Evolutionary conservation across 2,888 invertebrate species (phyloP).

Genomic region (Erebia palarica): DNA sequence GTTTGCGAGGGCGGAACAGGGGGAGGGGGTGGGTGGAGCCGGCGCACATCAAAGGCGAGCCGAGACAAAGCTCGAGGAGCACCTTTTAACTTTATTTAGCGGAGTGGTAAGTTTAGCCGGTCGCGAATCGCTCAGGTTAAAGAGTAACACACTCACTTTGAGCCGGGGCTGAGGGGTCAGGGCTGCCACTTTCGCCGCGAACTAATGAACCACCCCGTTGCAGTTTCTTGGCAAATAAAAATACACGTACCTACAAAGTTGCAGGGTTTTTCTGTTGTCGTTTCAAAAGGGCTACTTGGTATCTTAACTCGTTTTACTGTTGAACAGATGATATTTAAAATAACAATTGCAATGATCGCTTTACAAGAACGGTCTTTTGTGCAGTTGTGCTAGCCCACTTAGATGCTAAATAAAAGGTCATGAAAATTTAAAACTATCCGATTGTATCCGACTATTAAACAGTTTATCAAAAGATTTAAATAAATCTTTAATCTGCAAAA

Average conservation of each 20-base stretch:
- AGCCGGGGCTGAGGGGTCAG: conserved; percentile 58
- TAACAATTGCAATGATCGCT: no score
- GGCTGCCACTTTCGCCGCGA: conserved; percentile 49
- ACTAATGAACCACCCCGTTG: conserved; percentile 16
- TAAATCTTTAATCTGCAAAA: no score
- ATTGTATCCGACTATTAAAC: no score
- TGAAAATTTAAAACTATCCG: no score
- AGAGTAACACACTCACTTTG: conserved; percentile 83
- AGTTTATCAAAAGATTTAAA: no score
- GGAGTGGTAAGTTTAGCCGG: conserved; percentile 82
- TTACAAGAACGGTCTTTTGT: no score
- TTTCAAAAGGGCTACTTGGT: neutral
- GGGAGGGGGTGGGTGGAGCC: conserved; percentile 46
- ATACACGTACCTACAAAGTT: conserved; percentile 7
- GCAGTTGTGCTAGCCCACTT: no score
- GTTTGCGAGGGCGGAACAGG: conserved; percentile 61
- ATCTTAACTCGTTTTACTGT: neutral
- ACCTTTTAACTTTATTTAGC: conserved; percentile 83
- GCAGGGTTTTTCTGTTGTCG: conserved; percentile 1
- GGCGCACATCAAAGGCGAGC: conserved; percentile 77
- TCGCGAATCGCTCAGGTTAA: conserved; percentile 82
- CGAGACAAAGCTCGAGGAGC: conserved; percentile 80
- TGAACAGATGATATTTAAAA: neutral
- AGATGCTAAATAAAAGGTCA: no score
- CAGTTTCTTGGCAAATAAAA: neutral